Conservation (phyloP, 2,888 invertebrate species). For the Oscheius sp. region DNA sequence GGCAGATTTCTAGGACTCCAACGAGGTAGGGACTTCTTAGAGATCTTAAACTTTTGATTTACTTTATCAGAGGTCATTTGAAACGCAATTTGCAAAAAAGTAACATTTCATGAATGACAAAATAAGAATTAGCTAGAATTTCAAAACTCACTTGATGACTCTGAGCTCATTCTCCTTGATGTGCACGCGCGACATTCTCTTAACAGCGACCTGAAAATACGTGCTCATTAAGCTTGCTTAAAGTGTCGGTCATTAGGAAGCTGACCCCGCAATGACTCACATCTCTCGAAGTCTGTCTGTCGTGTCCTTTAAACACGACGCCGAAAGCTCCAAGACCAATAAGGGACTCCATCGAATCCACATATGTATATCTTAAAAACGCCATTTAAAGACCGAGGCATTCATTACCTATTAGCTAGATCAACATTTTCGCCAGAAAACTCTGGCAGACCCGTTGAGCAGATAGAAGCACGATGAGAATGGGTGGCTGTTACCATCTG, state of each 20-base stretch:
- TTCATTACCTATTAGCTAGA: conserved; percentile 17
- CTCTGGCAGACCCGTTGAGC: conserved; percentile 24
- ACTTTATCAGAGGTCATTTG: neutral
- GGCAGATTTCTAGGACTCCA: conserved; percentile 69
- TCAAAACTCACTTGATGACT: conserved; percentile 58
- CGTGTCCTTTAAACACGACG: conserved; percentile 63
- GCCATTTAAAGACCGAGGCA: neutral
- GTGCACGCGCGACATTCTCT: conserved; percentile 61
- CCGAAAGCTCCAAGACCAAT: conserved; percentile 71
- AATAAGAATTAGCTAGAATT: no score
- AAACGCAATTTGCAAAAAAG: neutral
- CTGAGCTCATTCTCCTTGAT: conserved; percentile 68
- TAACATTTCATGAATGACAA: no score
- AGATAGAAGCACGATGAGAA: conserved; percentile 24
- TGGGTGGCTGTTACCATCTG: conserved; percentile 26
- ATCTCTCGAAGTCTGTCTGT: conserved; percentile 25
- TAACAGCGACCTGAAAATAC: conserved; percentile 67
- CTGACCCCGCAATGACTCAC: conserved; percentile 26
- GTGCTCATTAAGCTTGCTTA: neutral
- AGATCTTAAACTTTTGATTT: conserved; percentile 39
- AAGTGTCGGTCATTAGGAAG: neutral
- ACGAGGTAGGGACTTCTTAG: conserved; percentile 61
- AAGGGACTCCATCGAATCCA: conserved; percentile 58
- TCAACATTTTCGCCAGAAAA: conserved; percentile 22
- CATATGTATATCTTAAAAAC: conserved; percentile 55